Evolutionary conservation across 2,888 invertebrate species (phyloP), one percentile per base, ranked within the genome.

Genomic region (Oxyteleia sp.): DNA sequence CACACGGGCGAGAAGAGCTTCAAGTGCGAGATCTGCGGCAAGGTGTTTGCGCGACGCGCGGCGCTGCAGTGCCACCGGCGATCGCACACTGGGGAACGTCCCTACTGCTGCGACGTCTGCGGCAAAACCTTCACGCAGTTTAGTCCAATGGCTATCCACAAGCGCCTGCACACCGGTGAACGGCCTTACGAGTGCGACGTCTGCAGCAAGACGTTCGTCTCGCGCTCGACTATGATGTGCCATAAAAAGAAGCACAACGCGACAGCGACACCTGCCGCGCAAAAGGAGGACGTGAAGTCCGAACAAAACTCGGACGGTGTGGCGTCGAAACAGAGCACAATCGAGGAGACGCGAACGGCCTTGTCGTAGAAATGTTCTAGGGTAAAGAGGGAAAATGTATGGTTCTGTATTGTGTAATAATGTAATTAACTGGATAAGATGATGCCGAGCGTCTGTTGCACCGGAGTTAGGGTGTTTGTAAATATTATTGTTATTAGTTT

Each of bases 71-170:
- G 95, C 86, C 95, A 95, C 87, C 92, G 94, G 72, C 92, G 95
- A 69, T 95, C 95, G 2, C 95, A 95, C 87, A 95, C 95, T 0
- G 95, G 95, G 0, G 95, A 95, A 90, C 90, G 95, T 69, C 95
- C 95, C 0, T 95, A 95, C 84, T 93, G 94, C 89, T 95, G 95
- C 89, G 95, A 95, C 84, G 93, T 95, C 13, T 95, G 95, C 85
- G 95, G 95, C 0, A 95, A 95, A 91, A 94, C 95, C 4, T 95
- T 95, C 86, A 95, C 95, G 0, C 95, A 95, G 85, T 95, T 95
- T 87, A 95, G 95, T n/a, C 95, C 95, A 4, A 95, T 95, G 94
- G 95, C 95, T 0, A 95, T 95, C 71, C 95, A 95, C 87, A 95
- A 95, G 90, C 93, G 95, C 68, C 91, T 95, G 29, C 95, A 95